Evolutionary conservation across 1,140 invertebrate genomes (phyloP).

Genomic region (Drosophila ficusphila): DNA sequence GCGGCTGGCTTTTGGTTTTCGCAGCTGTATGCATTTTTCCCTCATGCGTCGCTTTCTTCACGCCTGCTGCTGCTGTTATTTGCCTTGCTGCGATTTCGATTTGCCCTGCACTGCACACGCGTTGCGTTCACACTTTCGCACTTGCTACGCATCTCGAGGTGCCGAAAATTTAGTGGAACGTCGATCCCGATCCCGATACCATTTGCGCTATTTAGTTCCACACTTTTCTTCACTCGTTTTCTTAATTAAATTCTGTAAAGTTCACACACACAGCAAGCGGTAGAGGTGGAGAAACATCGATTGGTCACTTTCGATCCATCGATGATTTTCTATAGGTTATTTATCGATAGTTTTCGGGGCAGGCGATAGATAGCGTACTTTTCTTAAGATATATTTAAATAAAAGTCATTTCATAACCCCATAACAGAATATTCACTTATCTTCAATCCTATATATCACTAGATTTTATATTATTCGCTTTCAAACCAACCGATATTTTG

Average conservation of each 20-base stretch:
- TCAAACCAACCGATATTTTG: no score
- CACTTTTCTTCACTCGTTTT: slow-evolving; percentile 54
- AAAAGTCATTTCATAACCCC: no score
- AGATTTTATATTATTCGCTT: no score
- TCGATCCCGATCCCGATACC: slow-evolving; percentile 21
- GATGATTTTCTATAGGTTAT: neutral
- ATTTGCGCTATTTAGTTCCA: slow-evolving; percentile 35
- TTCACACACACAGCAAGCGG: slow-evolving; percentile 5
- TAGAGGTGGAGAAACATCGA: slow-evolving; percentile 1
- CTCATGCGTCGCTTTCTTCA: slow-evolving; percentile 42
- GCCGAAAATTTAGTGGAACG: slow-evolving; percentile 3
- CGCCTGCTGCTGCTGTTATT: slow-evolving; percentile 54
- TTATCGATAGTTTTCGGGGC: no score
- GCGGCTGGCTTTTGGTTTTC: slow-evolving; percentile 51
- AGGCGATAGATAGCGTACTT: no score
- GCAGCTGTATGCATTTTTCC: slow-evolving; percentile 49
- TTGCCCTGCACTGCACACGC: slow-evolving; percentile 61
- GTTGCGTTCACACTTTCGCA: slow-evolving; percentile 52
- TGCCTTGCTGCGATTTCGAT: slow-evolving; percentile 47
- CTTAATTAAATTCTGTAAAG: slow-evolving; percentile 64
- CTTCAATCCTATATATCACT: no score
- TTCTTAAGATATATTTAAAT: no score
- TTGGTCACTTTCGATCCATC: neutral
- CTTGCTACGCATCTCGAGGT: slow-evolving; percentile 40
- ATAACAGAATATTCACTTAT: no score